A percentile compares a stretch with the other conserved stretches of the same genome.
phyloP scores from a whole-genome alignment of 53 echinoderm and acorn worm species.

The Echinometra lucunter region DNA sequence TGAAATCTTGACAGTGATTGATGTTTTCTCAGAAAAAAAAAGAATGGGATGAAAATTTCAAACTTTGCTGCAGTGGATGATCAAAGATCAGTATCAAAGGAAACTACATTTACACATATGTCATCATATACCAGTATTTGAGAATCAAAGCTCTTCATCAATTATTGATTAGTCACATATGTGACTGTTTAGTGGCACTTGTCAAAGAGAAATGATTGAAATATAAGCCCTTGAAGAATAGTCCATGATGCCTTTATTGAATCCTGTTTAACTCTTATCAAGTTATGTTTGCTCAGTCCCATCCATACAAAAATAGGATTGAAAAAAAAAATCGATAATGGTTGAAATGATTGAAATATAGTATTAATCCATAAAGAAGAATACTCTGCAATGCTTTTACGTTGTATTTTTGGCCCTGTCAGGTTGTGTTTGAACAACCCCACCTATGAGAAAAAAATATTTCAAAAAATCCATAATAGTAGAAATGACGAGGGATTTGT shows the following conservation, averaged over 20 bases:
- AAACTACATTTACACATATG: too few relatives aligned
- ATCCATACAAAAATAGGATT: slow-evolving; percentile 18
- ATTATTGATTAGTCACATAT: not conserved
- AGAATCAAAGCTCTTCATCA: too few relatives aligned
- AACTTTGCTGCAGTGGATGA: too few relatives aligned
- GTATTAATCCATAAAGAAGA: too few relatives aligned
- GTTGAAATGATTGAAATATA: too few relatives aligned
- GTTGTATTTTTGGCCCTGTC: not conserved
- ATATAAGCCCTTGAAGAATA: not conserved
- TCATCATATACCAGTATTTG: too few relatives aligned
- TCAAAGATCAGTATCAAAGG: too few relatives aligned
- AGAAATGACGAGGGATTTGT: not conserved
- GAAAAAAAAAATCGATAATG: too few relatives aligned
- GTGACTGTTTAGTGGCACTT: not conserved
- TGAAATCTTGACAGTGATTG: not conserved
- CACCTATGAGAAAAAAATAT: slow-evolving; percentile 20
- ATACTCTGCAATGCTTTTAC: too few relatives aligned
- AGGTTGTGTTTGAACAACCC: not conserved
- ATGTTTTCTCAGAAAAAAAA: not conserved
- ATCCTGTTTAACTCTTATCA: not conserved
- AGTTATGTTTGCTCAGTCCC: slow-evolving; percentile 15
- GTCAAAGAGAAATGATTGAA: not conserved
- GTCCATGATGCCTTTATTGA: not conserved
- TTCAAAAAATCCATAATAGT: not conserved
- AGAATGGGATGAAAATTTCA: not conserved